Evolutionary conservation across 92 coral and sea anemone genomes (phyloP), one percentile per base, ranked within the genome.

Genomic region (Parazoanthus atlanticus): DNA sequence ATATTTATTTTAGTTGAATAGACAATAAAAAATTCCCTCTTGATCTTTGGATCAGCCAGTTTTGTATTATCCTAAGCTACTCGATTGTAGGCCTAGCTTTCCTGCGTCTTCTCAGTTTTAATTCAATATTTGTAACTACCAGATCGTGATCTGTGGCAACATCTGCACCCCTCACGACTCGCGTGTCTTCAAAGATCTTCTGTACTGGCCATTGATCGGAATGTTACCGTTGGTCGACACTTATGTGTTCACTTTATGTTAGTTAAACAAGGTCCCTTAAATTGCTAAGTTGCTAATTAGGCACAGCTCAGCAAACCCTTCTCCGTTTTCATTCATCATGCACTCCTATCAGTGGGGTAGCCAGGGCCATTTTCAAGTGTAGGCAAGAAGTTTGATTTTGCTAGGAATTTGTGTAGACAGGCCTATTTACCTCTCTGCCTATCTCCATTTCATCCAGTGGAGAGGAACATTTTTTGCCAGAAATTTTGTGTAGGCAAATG

Each of bases 271-370:
- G 6, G 64, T n/a, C 38, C 64, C 65, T 19, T 65, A 32, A 78
- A 78, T 25, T 43, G 32, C 34, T 8, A 73, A 17, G 77, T 73
- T 31, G 36, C 31, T 9, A 29, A 73, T 12, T 78, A 33, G 38
- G 38, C 65, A 78, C 1, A 78, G 81, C 61, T 78, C 19, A 10
- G 64, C 65, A 78, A n/a, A 78, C 3, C 36, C 3, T 25, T 76
- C 58, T 33, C 36, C 81, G 52, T 78, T 43, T n/a, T 46, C 64
- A 78, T 34, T 78, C 81, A 12, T 28, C 32, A n/a, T n/a, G n/a
- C n/a, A 6, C 32, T 67, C 32, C 13, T 67, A 36, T 36, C 38
- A 36, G 38, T 36, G 38, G 38, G 3, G 38, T 36, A 36, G 38
- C 38, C 0, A 36, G 0, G 1, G 38, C 38, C 38, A 36, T 5